Evolutionary conservation across 2,888 invertebrate species (phyloP), one percentile per base, ranked within the genome.

Genomic region (Sicus ferrugineus): DNA sequence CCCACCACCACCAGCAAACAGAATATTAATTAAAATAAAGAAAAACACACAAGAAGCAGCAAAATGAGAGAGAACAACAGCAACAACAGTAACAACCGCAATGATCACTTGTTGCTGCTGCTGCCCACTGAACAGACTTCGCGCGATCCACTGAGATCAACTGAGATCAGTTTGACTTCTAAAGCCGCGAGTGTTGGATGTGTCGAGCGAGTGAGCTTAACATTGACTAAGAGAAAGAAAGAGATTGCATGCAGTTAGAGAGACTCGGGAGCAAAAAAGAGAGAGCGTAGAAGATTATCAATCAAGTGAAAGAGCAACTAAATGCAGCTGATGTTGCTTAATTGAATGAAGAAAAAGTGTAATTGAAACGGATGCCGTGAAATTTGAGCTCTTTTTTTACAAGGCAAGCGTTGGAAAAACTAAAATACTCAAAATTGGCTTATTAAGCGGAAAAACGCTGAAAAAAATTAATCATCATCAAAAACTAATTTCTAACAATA

Each of bases 151-250:
- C 73, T 67, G 69, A 52, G 68, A 58, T 58, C 69, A 46, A 46
- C 52, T 64, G 64, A 72, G 70, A 73, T 76, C 68, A 77, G 75
- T 76, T 74, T 70, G 62, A 70, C 62, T 76, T 76, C 73, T 74
- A 75, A 75, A 75, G 74, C 74, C 72, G 70, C 77, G 77, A 76
- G 77, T 67, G 76, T 74, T 75, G 73, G 79, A 76, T 78, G 71
- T 46, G 46, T 42, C 54, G 23, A 54, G 63, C 76, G 77, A 72
- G 73, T 34, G 59, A 42, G 26, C 3, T 52, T 52, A 34, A 31
- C 5, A 23, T n/a, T n/a, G 56, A 56, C 23, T 2, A 56, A 56
- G 28, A 26, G 26, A 56, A 56, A 28, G 14, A 2, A 56, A 30
- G 28, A 52, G 21, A 52, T 42, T 42, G 42, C 42, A 42, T 42